Conservation (phyloP, 2,888 invertebrate species). For the Alsophila aescularia region DNA sequence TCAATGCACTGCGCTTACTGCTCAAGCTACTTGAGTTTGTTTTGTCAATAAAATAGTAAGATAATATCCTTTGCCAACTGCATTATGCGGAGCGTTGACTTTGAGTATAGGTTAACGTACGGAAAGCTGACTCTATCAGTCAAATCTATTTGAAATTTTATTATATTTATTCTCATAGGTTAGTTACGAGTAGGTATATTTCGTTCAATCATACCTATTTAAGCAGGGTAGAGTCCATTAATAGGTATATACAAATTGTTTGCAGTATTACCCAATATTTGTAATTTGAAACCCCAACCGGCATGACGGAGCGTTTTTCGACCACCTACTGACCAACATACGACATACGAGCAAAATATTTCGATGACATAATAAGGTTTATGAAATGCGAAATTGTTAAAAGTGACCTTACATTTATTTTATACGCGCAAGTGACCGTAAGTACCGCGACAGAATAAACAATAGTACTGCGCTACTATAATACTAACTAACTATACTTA, state of each 20-base stretch:
- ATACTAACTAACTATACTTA: too few relatives aligned
- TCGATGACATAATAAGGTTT: slow-evolving; percentile 27
- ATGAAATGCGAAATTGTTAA: slow-evolving; percentile 24
- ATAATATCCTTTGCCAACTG: too few relatives aligned
- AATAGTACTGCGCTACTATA: too few relatives aligned
- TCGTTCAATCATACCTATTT: background rate
- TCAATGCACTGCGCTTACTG: too few relatives aligned
- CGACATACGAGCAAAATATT: slow-evolving; percentile 7
- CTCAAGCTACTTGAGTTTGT: too few relatives aligned
- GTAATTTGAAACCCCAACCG: background rate
- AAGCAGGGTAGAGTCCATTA: slow-evolving; percentile 3
- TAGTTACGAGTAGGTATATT: background rate
- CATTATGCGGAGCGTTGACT: background rate
- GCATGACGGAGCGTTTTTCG: slow-evolving; percentile 7
- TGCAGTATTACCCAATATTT: slow-evolving; percentile 3
- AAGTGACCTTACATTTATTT: too few relatives aligned
- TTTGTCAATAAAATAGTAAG: too few relatives aligned
- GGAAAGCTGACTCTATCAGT: background rate
- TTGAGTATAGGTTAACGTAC: background rate
- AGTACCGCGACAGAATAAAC: too few relatives aligned
- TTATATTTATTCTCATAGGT: background rate
- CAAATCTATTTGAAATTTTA: background rate
- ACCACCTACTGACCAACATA: slow-evolving; percentile 27
- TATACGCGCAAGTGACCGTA: too few relatives aligned
- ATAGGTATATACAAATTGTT: background rate